Percentiles rank a stretch among this genome's conserved stretches.
Conservation (phyloP, 1,140 invertebrate genomes). For the Dendroctonus ponderosae region DNA sequence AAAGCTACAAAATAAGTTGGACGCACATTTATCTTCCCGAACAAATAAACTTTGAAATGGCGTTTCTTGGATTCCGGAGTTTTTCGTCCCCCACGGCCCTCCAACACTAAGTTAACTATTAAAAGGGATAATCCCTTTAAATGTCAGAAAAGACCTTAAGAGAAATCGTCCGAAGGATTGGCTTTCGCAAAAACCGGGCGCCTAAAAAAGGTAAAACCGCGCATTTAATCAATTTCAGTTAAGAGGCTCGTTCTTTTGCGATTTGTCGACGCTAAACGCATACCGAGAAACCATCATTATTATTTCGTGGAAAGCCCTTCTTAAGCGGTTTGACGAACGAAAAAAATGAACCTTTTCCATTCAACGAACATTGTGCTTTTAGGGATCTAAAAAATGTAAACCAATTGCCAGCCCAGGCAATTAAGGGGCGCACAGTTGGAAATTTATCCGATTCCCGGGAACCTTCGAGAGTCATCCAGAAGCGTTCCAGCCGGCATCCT, state of each 20-base stretch:
- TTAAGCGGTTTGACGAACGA: too few species aligned
- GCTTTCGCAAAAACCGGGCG: slow-evolving; percentile 1
- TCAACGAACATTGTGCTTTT: too few species aligned
- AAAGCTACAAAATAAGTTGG: neutral
- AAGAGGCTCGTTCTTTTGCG: neutral
- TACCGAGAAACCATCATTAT: neutral
- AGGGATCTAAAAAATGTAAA: slow-evolving; percentile 13
- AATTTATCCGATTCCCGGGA: slow-evolving; percentile 18
- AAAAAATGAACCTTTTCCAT: too few species aligned
- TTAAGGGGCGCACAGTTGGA: slow-evolving; percentile 4
- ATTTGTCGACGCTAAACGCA: neutral
- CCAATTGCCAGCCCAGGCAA: slow-evolving; percentile 10
- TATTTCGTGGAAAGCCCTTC: neutral
- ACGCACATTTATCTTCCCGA: neutral
- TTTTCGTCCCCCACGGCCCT: neutral
- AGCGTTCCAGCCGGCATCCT: slow-evolving; percentile 10
- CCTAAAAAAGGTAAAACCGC: slow-evolving; percentile 4
- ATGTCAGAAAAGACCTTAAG: neutral
- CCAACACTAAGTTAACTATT: slow-evolving; percentile 14
- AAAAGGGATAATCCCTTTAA: slow-evolving; percentile 21
- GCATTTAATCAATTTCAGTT: slow-evolving; percentile 3
- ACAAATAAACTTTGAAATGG: slow-evolving; percentile 5
- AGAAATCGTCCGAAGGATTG: slow-evolving; percentile 1
- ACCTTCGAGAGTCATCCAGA: slow-evolving; percentile 13
- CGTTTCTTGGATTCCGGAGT: slow-evolving; percentile 1